Evolutionary conservation across 1,140 invertebrate genomes (phyloP).

Genomic region (Drosophila auraria): DNA sequence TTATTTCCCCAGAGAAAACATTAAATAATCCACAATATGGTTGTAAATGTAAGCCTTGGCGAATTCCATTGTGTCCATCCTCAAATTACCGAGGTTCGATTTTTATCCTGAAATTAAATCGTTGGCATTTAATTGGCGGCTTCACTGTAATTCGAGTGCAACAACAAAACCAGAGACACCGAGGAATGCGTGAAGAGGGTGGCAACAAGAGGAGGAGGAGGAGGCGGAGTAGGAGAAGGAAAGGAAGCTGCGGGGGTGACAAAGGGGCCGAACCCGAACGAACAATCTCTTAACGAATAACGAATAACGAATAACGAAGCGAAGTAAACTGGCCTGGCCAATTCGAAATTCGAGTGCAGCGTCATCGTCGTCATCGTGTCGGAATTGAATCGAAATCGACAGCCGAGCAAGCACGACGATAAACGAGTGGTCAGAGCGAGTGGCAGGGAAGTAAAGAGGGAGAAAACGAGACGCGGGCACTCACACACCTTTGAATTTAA

Average conservation of each 20-base stretch:
- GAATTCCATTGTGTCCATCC: constrained; percentile 6
- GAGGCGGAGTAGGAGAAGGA: background rate
- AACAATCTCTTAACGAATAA: constrained; percentile 32
- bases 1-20: background rate
- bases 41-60: constrained; percentile 4
- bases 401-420: constrained; percentile 35
- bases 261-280: constrained; percentile 25
- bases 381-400: constrained; percentile 30
- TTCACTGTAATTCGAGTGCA: constrained; percentile 38
- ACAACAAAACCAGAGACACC: constrained; percentile 53
- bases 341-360: constrained; percentile 55
- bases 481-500: constrained; percentile 81
- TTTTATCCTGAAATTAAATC: constrained; percentile 28
- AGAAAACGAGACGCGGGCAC: constrained; percentile 46
- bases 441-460: background rate
- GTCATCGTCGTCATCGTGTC: constrained; percentile 39
- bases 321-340: constrained; percentile 44
- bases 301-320: constrained; percentile 17
- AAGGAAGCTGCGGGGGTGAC: constrained; percentile 18
- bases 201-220: constrained; percentile 10
- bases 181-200: constrained; percentile 41
- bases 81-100: constrained; percentile 9
- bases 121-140: constrained; percentile 21
- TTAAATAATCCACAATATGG: constrained; percentile 1
- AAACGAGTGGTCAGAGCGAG: background rate